Percentiles rank a stretch among this genome's conserved stretches.
Evolutionary conservation across 1,140 invertebrate species (phyloP).

Genomic region (Neodiprion lecontei): DNA sequence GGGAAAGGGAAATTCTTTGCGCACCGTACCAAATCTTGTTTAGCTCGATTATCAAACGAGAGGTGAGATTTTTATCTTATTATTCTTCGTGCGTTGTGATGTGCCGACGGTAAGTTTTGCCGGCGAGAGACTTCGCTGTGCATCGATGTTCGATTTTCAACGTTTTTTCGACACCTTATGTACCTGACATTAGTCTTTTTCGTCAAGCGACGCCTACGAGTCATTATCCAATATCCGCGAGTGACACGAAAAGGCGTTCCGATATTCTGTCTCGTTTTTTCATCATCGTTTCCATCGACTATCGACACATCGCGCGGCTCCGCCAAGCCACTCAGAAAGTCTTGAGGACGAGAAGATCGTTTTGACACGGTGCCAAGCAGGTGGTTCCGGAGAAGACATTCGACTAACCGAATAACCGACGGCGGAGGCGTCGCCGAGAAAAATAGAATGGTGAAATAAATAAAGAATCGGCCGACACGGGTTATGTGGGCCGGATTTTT

Average conservation of each 20-base stretch:
- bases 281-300: background rate
- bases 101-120: no score
- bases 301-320: background rate
- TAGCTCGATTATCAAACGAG: no score
- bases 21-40: no score
- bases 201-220: background rate
- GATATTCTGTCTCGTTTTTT: background rate
- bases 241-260: background rate
- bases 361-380: conserved; percentile 56
- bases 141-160: no score
- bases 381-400: conserved; percentile 46
- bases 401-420: conserved; percentile 18
- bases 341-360: background rate
- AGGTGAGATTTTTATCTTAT: no score
- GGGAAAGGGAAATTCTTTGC: no score
- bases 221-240: background rate
- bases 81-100: no score
- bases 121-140: no score
- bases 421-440: conserved; percentile 35
- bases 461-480: conserved; percentile 26
- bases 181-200: background rate
- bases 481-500: conserved; percentile 51
- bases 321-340: background rate
- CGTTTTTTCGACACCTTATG: no score
- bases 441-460: conserved; percentile 34